These are phyloP conservation scores for Antechinus stuartii DNA, from an alignment of 2,113 vertebrate species.

Conservation along the genomic window DNA sequence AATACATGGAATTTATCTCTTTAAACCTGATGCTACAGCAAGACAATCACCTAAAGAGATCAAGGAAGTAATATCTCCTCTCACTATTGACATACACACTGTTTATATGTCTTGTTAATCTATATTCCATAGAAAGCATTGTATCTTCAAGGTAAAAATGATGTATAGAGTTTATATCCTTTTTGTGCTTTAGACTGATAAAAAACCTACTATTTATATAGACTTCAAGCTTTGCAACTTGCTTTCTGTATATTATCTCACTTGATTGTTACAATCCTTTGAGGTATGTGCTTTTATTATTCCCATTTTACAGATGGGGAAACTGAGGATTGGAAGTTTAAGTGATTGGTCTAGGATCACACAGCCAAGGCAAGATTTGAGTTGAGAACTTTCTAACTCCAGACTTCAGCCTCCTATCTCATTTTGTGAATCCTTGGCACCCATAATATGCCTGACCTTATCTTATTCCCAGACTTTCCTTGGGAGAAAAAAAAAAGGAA, in stretches of 20 bases:
- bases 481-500: background rate
- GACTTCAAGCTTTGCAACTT: background rate
- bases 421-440: background rate
- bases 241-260: background rate
- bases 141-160: background rate
- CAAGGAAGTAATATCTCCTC: background rate
- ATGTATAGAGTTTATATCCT: background rate
- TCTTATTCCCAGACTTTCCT: slow-evolving; percentile 28
- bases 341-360: background rate
- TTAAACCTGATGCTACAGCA: background rate
- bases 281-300: background rate
- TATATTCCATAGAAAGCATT: background rate
- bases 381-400: background rate
- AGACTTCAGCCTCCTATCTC: background rate
- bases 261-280: background rate
- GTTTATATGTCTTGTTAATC: background rate
- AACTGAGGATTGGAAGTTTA: background rate
- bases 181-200: background rate
- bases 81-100: background rate
- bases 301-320: background rate
- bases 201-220: background rate
- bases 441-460: background rate
- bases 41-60: background rate
- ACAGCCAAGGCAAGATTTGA: background rate
- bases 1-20: background rate